Base-by-base conservation (phyloP, 2,888 invertebrate species). In the Catocala fraxini region DNA sequence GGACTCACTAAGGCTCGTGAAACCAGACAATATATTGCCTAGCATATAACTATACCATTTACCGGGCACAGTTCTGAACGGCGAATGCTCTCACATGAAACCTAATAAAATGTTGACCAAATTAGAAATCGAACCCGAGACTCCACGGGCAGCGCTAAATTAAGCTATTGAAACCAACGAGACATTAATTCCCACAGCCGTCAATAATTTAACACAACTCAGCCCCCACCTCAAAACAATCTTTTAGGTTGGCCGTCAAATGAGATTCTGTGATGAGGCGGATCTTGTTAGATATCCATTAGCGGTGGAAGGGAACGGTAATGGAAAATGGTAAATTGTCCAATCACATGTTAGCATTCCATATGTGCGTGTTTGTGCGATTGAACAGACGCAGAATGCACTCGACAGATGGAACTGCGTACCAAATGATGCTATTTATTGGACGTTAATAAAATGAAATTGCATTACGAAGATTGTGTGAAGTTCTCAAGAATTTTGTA, bases 281-380 rank as follows among this genome's bases (percentile, higher is more conserved):
- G 49, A 74, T 73, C 80, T 80, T 78, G 83, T 83, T 81, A 81
- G 65, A 59, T 70, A 63, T 61, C 62, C 62, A 77, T 81, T 82
- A 80, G 81, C 63, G 74, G 77, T 77, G 67, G 66, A 74, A 73
- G 39, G 9, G 47, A 33, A 71, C 68, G 65, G 71, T 81, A 81
- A 86, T 86, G 79, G 81, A 75, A 81, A 81, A 81, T 78, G 75
- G 81, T 81, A 87, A 88, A 89, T 88, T 88, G 88, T 81, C 85
- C 88, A 89, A 89, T 89, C 85, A 83, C 72, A 80, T 66, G 74
- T 71, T 70, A 73, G 77, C 68, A 75, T 66, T 77, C 56, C 73
- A 65, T 68, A 75, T 83, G 80, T 84, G 83, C 82, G 75, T 77
- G 76, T 51, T 51, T 59, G 25, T 25, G 75, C 83, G 83, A 86